Base-by-base conservation (phyloP, 2,888 invertebrate species). In the Agrotis ipsilon region DNA sequence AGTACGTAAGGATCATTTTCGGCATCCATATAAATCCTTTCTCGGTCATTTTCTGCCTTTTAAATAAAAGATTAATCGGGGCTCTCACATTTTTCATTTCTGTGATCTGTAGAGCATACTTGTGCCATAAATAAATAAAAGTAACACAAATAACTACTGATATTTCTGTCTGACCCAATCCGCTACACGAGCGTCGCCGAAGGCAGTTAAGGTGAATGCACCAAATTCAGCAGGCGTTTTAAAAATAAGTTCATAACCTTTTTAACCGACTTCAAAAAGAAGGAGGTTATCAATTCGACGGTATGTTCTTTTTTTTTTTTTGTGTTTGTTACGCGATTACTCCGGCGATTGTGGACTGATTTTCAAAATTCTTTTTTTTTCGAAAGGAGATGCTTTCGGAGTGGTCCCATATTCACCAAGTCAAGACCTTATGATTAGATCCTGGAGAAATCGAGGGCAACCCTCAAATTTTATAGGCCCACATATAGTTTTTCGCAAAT, bases 131-230 rank as follows among this genome's bases (percentile, higher is more conserved):
- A 82, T 82, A 82, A 74, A 78, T 70, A 46, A 68, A n/a, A 80
- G 71, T 68, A 48, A 81, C 62, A 70, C 70, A 81, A 83, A 83
- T 83, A 83, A 67, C 60, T 65, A 45, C 59, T 71, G 81, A 76
- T 83, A 81, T 83, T 83, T 76, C 75, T 67, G 72, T 67, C 66
- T 76, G 83, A 83, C 81, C 81, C 83, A 76, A 81, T 81, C 81
- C 58, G 54, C 46, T 24, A 58, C 60, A 69, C 64, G 68, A 74
- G 78, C 69, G 79, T 83, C 81, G 81, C 83, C 67, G 16, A 39
- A 72, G 83, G 82, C 81, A 73, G 21, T 32, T 46, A 52, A 70
- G 72, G 75, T 80, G 63, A 75, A 73, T 70, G 69, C 63, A 69
- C 67, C 67, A 27, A 59, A 57, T 68, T 63, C 66, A 54, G 51